These are phyloP conservation scores for Tenthredo mesomela DNA, from an alignment of 2,888 invertebrate genomes.

Conservation along the genomic window DNA sequence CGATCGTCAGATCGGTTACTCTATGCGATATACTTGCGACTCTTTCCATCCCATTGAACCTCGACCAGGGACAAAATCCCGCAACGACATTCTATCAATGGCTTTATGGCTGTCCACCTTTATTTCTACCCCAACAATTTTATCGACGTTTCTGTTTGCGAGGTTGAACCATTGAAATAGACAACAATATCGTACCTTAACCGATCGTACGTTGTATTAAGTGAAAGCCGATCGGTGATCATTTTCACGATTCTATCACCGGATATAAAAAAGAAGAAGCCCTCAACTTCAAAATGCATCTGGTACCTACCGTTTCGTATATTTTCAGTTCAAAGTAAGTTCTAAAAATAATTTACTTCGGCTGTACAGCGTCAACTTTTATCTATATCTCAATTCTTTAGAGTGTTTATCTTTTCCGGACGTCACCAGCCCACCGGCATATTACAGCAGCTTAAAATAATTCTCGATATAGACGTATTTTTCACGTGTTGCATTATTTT, in stretches of 20 bases:
- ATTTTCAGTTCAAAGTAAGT: conserved; percentile 22
- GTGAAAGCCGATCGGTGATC: neutral
- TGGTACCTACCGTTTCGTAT: neutral
- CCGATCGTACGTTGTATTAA: neutral
- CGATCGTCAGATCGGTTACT: neutral
- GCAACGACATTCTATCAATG: conserved; percentile 73
- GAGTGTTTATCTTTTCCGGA: conserved; percentile 24
- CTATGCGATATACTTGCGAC: conserved; percentile 66
- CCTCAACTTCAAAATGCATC: neutral
- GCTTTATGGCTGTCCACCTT: conserved; percentile 71
- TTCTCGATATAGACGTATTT: neutral
- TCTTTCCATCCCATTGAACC: conserved; percentile 74
- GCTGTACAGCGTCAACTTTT: neutral
- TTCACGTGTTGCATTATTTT: neutral
- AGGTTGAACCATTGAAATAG: neutral
- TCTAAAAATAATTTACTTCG: conserved; percentile 7
- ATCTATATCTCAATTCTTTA: conserved; percentile 16
- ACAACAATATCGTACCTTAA: neutral
- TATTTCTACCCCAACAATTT: conserved; percentile 61
- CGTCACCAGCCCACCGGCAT: neutral
- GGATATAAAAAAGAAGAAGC: neutral
- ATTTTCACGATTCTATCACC: neutral
- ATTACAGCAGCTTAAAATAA: neutral
- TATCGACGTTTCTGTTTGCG: neutral
- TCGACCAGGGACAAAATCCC: conserved; percentile 59